Evolutionary conservation across 2,113 vertebrate genomes (phyloP), one percentile per base, ranked within the genome.

Genomic region (Irena cyanogastra): DNA sequence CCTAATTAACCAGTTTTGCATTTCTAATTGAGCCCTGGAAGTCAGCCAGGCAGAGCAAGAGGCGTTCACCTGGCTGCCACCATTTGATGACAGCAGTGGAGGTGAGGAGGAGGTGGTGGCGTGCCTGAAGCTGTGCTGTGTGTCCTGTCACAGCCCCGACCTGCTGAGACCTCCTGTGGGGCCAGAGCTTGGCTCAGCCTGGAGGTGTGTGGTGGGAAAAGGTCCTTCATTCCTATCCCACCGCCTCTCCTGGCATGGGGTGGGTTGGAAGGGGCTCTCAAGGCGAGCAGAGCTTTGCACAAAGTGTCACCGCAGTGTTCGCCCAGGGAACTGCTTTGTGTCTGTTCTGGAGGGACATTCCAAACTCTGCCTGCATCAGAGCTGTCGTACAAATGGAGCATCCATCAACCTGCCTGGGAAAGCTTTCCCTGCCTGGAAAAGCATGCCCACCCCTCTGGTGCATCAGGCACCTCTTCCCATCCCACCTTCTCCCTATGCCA

Each of bases 1-100:
- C 60, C 81, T 83, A 74, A 91, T 92, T 84, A 91, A 64, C 69
- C 56, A 13, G 81, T 68, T 96, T 94, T 94, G 89, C 87, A 89
- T 87, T 87, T 61, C 83, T 92, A 94, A 95, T 61, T 35, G 72
- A 45, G 42, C 47, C 65, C 87, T 84, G 84, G 83, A 59, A 64
- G 80, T 11, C 87, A 91, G 71, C 39, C 83, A 86, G 92, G 41
- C 5, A 6, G 76, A 71, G 65, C 86, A 71, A 66, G 89, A 84
- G 94, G 77, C 1, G 12, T 80, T 93, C 19, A 56, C 65, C 83
- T 18, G 9, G 8, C 83, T 78, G 81, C 70, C 61, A 60, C 74
- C 59, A 78, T 74, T 37, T 57, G 89, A 53, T 54, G 80, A 24
- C 45, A 61, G 47, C 53, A 9, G 17, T 1, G 47, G 24, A 77